Evolutionary conservation across 2,113 vertebrate genomes (phyloP).

Genomic region (Podiceps cristatus): DNA sequence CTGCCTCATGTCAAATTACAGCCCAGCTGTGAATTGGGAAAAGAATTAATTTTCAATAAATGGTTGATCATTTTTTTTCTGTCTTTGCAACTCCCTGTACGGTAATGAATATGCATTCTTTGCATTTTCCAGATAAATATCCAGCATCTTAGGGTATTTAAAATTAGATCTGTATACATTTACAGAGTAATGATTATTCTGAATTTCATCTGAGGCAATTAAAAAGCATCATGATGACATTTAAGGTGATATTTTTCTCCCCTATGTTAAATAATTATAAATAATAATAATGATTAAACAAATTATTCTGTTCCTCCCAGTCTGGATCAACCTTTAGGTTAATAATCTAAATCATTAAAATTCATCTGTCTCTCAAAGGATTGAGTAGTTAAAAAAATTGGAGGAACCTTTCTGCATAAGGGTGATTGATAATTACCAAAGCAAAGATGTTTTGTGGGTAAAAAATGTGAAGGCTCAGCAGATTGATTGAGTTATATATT

Average conservation of each 20-base stretch:
- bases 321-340: conserved; percentile 82
- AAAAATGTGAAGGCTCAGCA: conserved; percentile 22
- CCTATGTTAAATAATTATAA: conserved; percentile 84
- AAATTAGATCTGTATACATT: conserved; percentile 78
- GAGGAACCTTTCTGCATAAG: conserved; percentile 70
- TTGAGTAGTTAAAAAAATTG: conserved; percentile 72
- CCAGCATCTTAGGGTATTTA: conserved; percentile 72
- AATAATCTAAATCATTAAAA: conserved; percentile 83
- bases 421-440: conserved; percentile 80
- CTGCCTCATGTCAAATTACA: neutral
- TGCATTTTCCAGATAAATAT: conserved; percentile 70
- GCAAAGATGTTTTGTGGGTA: conserved; percentile 48
- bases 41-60: conserved; percentile 57
- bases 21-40: conserved; percentile 17
- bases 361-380: conserved; percentile 82
- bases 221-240: conserved; percentile 82
- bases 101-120: conserved; percentile 66
- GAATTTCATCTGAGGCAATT: conserved; percentile 81
- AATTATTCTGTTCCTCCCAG: conserved; percentile 79
- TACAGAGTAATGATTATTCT: conserved; percentile 73
- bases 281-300: conserved; percentile 85
- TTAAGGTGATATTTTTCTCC: conserved; percentile 84
- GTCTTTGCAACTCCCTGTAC: conserved; percentile 10
- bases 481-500: neutral
- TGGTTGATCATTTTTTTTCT: conserved; percentile 63